Percentiles rank a stretch among this genome's conserved stretches.
phyloP scores from a whole-genome alignment of 2,888 invertebrate species.

The Griposia aprilina region DNA sequence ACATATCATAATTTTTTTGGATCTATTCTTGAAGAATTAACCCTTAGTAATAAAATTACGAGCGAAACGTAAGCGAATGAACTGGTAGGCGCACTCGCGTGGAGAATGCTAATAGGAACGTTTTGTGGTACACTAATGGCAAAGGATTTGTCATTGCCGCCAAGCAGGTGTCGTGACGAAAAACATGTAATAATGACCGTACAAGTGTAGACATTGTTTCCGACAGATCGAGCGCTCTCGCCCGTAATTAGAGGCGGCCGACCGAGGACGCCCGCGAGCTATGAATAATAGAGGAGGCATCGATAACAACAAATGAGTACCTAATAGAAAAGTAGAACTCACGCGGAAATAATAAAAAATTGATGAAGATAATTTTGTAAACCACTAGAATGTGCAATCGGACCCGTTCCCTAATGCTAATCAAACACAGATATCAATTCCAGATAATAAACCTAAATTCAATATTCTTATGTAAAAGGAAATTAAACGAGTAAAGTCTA shows the following conservation, averaged over 20 bases:
- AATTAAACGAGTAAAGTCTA: conserved; percentile 37
- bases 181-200: conserved; percentile 81
- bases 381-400: conserved; percentile 6
- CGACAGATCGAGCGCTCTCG: conserved; percentile 76
- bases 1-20: conserved; percentile 31
- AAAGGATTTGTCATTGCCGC: conserved; percentile 78
- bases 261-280: conserved; percentile 70
- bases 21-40: conserved; percentile 25
- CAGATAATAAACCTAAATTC: conserved; percentile 39
- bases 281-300: conserved; percentile 62
- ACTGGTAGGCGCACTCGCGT: conserved; percentile 62
- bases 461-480: conserved; percentile 28
- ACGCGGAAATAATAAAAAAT: conserved; percentile 12
- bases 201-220: conserved; percentile 83
- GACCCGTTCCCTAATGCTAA: conserved; percentile 27
- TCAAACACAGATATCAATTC: conserved; percentile 51
- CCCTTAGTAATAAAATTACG: conserved; percentile 43
- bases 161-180: conserved; percentile 82
- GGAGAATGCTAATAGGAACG: conserved; percentile 70
- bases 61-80: conserved; percentile 56
- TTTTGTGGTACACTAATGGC: conserved; percentile 77
- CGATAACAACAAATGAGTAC: neutral
- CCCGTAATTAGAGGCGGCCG: conserved; percentile 80
- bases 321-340: neutral
- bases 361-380: conserved; percentile 20